Percentiles rank a stretch among this genome's conserved stretches.
Conservation (phyloP, 2,797 vertebrate genomes). For the Syngnathus acus region DNA sequence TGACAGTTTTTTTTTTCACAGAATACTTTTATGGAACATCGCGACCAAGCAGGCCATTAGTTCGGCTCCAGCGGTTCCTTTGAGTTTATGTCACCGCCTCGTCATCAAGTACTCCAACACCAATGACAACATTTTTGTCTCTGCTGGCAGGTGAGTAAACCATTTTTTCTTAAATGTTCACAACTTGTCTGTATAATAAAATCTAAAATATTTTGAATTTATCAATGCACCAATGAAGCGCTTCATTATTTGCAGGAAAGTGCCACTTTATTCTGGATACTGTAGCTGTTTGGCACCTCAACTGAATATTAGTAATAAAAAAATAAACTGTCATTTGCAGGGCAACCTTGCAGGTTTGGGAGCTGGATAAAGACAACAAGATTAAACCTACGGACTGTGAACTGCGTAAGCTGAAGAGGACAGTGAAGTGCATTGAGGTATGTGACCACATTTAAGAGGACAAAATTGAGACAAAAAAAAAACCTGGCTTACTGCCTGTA, state of each 20-base stretch:
- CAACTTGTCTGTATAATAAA: not conserved
- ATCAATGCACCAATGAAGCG: not conserved
- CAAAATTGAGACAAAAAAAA: too few relatives aligned
- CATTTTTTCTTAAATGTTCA: not conserved
- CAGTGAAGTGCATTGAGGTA: slow-evolving; percentile 73
- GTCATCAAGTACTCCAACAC: slow-evolving; percentile 67
- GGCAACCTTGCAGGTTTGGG: slow-evolving; percentile 79
- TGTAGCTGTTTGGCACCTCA: not conserved
- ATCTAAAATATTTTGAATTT: not conserved
- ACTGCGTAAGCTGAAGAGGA: slow-evolving; percentile 74
- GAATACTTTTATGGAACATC: slow-evolving; percentile 82
- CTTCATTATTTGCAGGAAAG: too few relatives aligned
- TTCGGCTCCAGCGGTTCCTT: slow-evolving; percentile 71
- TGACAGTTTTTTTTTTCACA: slow-evolving; percentile 42
- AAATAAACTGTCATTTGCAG: slow-evolving; percentile 40
- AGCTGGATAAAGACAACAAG: slow-evolving; percentile 77
- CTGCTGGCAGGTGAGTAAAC: slow-evolving; percentile 78
- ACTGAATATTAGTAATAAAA: too few relatives aligned
- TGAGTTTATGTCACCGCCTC: slow-evolving; percentile 65
- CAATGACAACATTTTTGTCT: slow-evolving; percentile 76
- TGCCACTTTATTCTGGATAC: too few relatives aligned
- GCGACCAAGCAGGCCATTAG: slow-evolving; percentile 77
- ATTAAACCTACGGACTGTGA: slow-evolving; percentile 77
- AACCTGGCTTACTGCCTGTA: not conserved
- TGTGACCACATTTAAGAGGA: not conserved